phyloP scores from a whole-genome alignment of 2,113 vertebrate genomes.

The Oreocharis arfaki region DNA sequence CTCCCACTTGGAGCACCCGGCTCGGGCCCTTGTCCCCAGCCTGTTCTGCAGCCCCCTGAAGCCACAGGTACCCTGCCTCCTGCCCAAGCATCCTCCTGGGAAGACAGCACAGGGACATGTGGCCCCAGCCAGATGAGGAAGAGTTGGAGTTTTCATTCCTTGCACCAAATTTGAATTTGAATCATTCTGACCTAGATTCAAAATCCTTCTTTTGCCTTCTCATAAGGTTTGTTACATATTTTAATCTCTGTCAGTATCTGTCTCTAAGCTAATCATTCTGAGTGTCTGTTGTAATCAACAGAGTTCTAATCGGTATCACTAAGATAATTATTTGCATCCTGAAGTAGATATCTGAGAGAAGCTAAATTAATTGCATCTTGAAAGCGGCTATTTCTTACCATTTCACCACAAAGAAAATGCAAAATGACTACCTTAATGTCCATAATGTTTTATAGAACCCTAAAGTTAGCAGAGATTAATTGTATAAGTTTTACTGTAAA shows the following conservation, averaged over 20 bases:
- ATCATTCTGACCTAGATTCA: not conserved
- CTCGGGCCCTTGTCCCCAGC: fast-evolving
- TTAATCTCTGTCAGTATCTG: not conserved
- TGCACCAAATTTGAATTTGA: not conserved
- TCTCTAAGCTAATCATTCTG: constrained; percentile 12
- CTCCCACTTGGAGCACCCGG: fast-evolving
- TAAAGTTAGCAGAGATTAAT: not conserved
- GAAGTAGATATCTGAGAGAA: not conserved
- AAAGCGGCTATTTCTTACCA: not conserved
- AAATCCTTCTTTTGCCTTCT: not conserved
- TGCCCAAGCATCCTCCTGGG: not conserved
- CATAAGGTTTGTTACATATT: not conserved
- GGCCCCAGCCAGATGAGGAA: not conserved
- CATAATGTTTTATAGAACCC: not conserved
- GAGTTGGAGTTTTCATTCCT: not conserved
- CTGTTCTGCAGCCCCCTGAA: not conserved
- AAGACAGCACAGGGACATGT: fast-evolving
- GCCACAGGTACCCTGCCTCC: too few relatives aligned
- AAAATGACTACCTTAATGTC: not conserved
- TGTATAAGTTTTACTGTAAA: not conserved
- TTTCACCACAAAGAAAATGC: not conserved
- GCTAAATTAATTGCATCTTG: not conserved
- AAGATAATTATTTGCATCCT: constrained; percentile 24
- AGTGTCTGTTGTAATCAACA: constrained; percentile 33
- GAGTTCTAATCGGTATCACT: constrained; percentile 12